Base-by-base conservation (phyloP, 2,113 vertebrate species). In the Scomber japonicus region DNA sequence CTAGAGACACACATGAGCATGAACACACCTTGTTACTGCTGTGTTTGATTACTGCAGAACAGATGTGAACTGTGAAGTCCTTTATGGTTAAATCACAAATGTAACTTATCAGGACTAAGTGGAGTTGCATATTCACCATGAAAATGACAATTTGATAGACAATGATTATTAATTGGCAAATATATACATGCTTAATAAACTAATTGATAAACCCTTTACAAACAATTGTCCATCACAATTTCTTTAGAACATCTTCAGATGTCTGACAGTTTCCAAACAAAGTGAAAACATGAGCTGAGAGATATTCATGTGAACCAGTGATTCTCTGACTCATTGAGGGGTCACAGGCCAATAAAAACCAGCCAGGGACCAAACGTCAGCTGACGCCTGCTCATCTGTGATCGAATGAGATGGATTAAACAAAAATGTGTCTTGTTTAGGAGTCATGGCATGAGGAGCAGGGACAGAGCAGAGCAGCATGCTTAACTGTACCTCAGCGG, bases 401-500 rank as follows among this genome's bases (percentile, higher is more conserved):
- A 80, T 82, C 57, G 62, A 75, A 75, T 74, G 66, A 79, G 31
- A 50, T 31, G 81, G 79, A 89, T 88, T 80, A 87, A 67, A 67
- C 75, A 59, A 80, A 83, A 84, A 89, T 19, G 5, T 78, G 86
- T 85, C 81, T 81, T 72, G 19, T 83, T 71, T 56, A 48, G 66
- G 46, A 49, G 56, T 45, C 53, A 45, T 11, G n/a, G 50, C 74
- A 30, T 51, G 70, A 66, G 67, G 50, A 76, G 79, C 24, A 63
- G 79, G 66, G 75, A 82, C 51, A 13, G 70, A 69, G 56, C 48
- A 62, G 75, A 89, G 87, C 70, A 54, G 50, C 46, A n/a, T 17
- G 78, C 86, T 86, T 92, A 90, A 84, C 84, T 87, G 85, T 85
- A 59, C 82, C 74, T 54, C 57, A 44, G 57, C 16, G 11, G 30